Base-by-base conservation (phyloP, 2,888 invertebrate genomes). In the Heteromurus nitidus region DNA sequence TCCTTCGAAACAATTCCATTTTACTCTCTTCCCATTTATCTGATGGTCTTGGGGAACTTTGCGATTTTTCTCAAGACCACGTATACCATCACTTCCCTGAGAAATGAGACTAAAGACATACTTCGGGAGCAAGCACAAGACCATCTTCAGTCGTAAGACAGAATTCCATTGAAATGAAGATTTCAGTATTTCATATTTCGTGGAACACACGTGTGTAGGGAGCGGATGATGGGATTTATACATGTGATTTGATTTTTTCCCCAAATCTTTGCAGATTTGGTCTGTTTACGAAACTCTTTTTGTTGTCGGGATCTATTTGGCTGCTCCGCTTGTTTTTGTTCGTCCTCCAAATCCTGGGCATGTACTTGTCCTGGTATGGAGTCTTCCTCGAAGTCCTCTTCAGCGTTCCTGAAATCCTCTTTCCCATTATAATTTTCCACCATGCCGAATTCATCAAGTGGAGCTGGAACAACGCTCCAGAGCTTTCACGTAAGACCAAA, bases 301-400 rank as follows among this genome's bases (percentile, higher is more conserved):
- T 84, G n/a, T 69, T 84, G 36, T 65, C 84, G 5, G 84, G 84
- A 44, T 60, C 76, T 3, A 82, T 84, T 11, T 84, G 84, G 84
- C 67, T 84, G 7, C 16, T 84, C 1, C 75, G 82, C 18, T 18
- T 82, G 55, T 36, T 73, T 3, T 65, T 84, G 13, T 65, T 84
- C 22, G 22, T 73, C 30, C 53, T 82, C 1, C 82, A 82, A 67
- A 3, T 82, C 13, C 44, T 76, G 65, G 84, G 84, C 0, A 16
- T 73, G 13, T 84, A 84, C 62, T 74, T 84, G 36, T 55, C 80
- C 2, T 84, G 84, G 84, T 80, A 76, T 53, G 84, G 82, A 60
- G 69, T 84, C 1, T 28, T 72, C 16, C 42, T 83, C 11, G 84
- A 84, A 65, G 31, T 58, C 0, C 36, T 69, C 9, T 84, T 82